phyloP scores from a whole-genome alignment of 2,113 vertebrate species.

The Zosterops borbonicus region DNA sequence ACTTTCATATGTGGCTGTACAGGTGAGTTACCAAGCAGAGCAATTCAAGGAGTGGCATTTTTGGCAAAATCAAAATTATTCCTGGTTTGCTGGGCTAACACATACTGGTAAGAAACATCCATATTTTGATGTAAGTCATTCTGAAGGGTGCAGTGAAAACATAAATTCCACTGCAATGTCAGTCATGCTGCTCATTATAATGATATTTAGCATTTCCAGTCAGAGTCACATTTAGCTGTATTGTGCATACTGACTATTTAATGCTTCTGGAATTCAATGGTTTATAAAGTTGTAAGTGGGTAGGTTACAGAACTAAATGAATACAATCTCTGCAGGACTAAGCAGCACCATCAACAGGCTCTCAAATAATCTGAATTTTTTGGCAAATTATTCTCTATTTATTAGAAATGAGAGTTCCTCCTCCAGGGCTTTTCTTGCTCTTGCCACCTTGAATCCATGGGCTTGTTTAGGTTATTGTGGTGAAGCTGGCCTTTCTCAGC shows the following conservation, averaged over 20 bases:
- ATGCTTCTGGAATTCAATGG: not conserved
- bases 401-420: not conserved
- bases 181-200: not conserved
- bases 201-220: not conserved
- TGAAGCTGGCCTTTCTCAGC: not conserved
- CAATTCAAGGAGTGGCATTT: not conserved
- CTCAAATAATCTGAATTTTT: not conserved
- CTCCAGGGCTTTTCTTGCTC: not conserved
- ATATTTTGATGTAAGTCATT: not conserved
- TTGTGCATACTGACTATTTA: not conserved
- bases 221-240: not conserved
- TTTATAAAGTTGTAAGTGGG: not conserved
- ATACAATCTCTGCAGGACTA: not conserved
- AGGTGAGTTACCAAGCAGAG: not conserved
- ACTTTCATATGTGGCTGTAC: not conserved
- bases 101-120: not conserved
- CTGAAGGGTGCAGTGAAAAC: not conserved
- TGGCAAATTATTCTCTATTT: not conserved
- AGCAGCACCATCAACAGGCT: not conserved
- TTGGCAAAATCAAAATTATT: not conserved
- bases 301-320: not conserved
- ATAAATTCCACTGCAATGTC: not conserved
- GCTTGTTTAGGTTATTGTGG: not conserved
- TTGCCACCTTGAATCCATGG: not conserved
- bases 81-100: not conserved